A percentile compares a stretch with the other conserved stretches of the same genome.
phyloP scores from a whole-genome alignment of 2,113 vertebrate species.

The Sphyrna mokarran region DNA sequence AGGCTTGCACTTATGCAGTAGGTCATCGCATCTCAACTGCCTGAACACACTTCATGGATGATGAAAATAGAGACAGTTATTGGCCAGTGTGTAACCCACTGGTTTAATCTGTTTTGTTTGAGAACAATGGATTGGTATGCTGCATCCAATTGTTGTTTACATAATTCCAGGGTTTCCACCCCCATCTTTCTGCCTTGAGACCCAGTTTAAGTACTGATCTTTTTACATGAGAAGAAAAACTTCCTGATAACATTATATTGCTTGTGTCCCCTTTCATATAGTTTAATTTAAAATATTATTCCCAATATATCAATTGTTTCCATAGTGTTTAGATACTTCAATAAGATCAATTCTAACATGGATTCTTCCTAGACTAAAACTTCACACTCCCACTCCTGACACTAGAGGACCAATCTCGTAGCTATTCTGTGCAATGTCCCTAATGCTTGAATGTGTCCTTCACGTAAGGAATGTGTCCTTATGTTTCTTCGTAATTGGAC shows the following conservation, averaged over 20 bases:
- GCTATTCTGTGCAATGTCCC: background rate
- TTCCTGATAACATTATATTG: background rate
- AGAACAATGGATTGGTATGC: background rate
- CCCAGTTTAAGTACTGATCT: background rate
- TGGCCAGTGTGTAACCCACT: background rate
- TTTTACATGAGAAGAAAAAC: background rate
- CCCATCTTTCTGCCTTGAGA: background rate
- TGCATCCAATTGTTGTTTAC: background rate
- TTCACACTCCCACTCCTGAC: background rate
- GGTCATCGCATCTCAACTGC: background rate
- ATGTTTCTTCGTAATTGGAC: background rate
- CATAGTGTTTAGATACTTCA: background rate
- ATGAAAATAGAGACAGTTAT: background rate
- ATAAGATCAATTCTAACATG: background rate
- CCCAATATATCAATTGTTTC: background rate
- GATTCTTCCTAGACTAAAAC: background rate
- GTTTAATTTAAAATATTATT: background rate
- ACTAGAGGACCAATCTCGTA: background rate
- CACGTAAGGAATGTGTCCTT: no score
- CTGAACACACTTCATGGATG: background rate
- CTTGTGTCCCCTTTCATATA: background rate
- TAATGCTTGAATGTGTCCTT: background rate
- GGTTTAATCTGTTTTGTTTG: background rate
- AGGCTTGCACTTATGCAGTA: background rate
- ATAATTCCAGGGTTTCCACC: background rate